phyloP scores from a whole-genome alignment of 2,797 vertebrate species.

The Cossypha polioptera region DNA sequence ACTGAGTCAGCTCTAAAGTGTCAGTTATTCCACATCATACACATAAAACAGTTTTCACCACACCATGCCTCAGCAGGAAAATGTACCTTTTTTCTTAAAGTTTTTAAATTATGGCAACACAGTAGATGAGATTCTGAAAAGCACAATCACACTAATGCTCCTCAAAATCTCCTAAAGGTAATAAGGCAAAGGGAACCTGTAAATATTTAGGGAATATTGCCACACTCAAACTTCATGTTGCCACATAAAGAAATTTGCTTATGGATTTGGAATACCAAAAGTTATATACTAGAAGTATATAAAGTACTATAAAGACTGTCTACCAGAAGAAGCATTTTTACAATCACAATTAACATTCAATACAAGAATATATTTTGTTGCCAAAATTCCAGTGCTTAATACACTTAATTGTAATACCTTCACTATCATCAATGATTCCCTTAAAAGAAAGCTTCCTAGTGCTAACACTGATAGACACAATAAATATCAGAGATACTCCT shows the following conservation, averaged over 20 bases:
- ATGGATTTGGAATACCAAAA: not conserved
- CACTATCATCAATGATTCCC: not conserved
- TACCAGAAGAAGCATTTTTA: not conserved
- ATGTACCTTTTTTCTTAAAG: not conserved
- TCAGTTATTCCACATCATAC: not conserved
- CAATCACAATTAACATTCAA: not conserved
- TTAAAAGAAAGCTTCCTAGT: not conserved
- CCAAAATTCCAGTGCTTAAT: not conserved
- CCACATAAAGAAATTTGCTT: not conserved
- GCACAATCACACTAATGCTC: not conserved
- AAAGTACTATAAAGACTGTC: not conserved
- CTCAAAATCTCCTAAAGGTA: not conserved
- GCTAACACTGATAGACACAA: not conserved
- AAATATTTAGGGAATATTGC: not conserved
- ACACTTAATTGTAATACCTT: not conserved
- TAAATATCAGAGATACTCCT: not conserved
- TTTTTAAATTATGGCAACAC: not conserved
- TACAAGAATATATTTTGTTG: not conserved
- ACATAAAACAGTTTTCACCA: not conserved
- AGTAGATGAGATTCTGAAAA: not conserved
- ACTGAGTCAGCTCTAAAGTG: not conserved
- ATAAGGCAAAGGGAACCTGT: not conserved
- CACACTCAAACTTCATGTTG: not conserved
- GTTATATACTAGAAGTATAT: not conserved
- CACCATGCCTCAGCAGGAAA: not conserved